Conservation (phyloP, 2,888 invertebrate species). For the Ctenicera cuprea region DNA sequence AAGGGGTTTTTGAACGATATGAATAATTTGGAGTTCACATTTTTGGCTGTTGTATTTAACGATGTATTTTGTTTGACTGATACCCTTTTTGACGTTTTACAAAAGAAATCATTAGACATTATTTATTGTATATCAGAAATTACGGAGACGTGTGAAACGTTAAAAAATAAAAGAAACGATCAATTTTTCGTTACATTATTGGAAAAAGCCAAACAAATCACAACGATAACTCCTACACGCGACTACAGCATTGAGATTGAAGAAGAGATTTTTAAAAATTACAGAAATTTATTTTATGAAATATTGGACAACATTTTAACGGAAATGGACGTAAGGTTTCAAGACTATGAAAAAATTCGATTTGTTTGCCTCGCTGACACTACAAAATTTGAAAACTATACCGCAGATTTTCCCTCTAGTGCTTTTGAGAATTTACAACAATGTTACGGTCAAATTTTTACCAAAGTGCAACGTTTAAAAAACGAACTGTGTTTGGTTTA, state of each 20-base stretch:
- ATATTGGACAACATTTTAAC: no score
- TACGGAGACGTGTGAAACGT: background rate
- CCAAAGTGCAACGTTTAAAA: background rate
- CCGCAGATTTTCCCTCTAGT: background rate
- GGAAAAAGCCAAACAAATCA: background rate
- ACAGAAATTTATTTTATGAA: no score
- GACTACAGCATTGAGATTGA: no score
- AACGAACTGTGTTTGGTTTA: background rate
- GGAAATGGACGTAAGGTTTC: no score
- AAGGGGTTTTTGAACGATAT: constrained; percentile 9
- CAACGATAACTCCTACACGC: background rate
- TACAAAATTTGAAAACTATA: background rate
- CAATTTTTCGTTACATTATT: background rate
- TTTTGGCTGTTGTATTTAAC: constrained; percentile 1
- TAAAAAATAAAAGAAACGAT: background rate
- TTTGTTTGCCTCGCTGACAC: background rate
- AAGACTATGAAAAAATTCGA: background rate
- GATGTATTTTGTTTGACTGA: constrained; percentile 2
- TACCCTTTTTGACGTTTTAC: constrained; percentile 5
- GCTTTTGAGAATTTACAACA: background rate
- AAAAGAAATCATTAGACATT: constrained; percentile 10
- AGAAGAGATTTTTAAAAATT: no score
- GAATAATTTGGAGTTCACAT: constrained; percentile 11
- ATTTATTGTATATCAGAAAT: background rate
- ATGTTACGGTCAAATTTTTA: background rate